phyloP scores from a whole-genome alignment of 2,797 vertebrate species.

The Cheracebus regulus region DNA sequence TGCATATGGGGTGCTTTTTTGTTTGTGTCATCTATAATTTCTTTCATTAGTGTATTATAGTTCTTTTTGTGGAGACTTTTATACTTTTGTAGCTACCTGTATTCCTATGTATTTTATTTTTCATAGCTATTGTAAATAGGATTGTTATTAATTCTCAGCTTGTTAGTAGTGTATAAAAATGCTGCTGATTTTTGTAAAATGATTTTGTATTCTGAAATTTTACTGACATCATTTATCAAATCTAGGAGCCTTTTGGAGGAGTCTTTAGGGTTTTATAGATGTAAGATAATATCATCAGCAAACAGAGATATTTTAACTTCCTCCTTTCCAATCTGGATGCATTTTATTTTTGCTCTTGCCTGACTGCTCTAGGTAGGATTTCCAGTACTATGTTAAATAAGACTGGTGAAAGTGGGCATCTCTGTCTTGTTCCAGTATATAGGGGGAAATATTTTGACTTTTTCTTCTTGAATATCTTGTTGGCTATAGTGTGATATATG shows the following conservation, averaged over 20 bases:
- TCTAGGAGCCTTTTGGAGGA: not conserved
- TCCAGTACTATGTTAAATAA: not conserved
- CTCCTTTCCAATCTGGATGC: not conserved
- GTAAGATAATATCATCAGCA: not conserved
- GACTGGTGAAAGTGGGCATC: not conserved
- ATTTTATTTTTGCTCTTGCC: not conserved
- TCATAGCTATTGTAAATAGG: not conserved
- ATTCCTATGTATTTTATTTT: not conserved
- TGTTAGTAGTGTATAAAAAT: not conserved
- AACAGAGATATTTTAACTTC: not conserved
- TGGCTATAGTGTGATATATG: not conserved
- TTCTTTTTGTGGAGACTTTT: not conserved
- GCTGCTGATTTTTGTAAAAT: not conserved
- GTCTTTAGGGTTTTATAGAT: not conserved
- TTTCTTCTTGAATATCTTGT: not conserved
- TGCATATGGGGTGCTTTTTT: not conserved
- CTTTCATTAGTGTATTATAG: not conserved
- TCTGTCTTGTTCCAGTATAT: not conserved
- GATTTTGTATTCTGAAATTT: not conserved
- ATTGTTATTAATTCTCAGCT: not conserved
- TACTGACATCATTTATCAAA: not conserved
- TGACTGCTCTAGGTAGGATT: not conserved
- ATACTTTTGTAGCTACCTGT: not conserved
- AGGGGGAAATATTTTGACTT: not conserved
- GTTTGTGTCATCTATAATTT: not conserved